Conservation (phyloP, 2,888 invertebrate species). For the Erebia palarica region DNA sequence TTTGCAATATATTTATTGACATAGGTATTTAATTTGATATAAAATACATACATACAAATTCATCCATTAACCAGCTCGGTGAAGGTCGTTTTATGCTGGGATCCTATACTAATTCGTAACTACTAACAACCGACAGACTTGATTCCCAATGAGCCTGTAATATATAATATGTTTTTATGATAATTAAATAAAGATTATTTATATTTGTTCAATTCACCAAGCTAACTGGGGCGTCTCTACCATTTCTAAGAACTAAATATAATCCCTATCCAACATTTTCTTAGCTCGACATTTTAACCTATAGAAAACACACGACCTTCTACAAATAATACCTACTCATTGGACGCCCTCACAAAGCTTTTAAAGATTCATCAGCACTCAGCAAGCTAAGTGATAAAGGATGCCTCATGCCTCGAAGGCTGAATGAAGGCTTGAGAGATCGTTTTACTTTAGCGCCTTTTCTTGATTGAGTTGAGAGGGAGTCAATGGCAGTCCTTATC, state of each 20-base stretch:
- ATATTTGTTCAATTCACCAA: too few relatives aligned
- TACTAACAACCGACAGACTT: too few relatives aligned
- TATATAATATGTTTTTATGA: too few relatives aligned
- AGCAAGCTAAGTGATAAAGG: not conserved
- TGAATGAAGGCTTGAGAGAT: slow-evolving; percentile 13
- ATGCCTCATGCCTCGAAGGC: not conserved
- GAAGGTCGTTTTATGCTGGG: too few relatives aligned
- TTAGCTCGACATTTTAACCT: not conserved
- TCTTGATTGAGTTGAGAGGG: not conserved
- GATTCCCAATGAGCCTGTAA: too few relatives aligned
- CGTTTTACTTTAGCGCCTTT: slow-evolving; percentile 6
- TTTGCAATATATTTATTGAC: too few relatives aligned
- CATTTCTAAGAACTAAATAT: too few relatives aligned
- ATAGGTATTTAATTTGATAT: too few relatives aligned
- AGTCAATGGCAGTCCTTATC: slow-evolving; percentile 6
- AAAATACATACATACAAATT: too few relatives aligned
- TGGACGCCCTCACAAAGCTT: not conserved
- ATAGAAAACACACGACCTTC: not conserved
- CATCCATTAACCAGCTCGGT: too few relatives aligned
- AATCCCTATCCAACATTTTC: not conserved
- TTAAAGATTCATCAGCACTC: slow-evolving; percentile 16
- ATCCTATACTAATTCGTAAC: fast-evolving
- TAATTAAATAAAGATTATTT: too few relatives aligned
- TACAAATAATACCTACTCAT: slow-evolving; percentile 1
- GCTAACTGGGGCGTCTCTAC: too few relatives aligned